Conservation (phyloP, 2,113 vertebrate species). For the Oncorhynchus nerka region DNA sequence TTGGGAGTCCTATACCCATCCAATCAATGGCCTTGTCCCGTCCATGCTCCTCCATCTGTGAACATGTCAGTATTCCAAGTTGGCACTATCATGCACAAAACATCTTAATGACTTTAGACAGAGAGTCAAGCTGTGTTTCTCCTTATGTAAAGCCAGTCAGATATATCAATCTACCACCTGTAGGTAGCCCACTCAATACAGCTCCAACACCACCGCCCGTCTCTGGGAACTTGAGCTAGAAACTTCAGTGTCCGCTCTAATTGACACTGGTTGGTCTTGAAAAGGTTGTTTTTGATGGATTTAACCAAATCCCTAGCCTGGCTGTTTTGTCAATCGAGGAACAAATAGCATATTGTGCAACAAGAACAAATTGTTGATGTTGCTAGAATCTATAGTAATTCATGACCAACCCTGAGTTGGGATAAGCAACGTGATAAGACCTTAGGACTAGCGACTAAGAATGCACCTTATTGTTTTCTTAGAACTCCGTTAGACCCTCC, state of each 20-base stretch:
- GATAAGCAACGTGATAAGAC: slow-evolving; percentile 31
- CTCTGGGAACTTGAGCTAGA: neutral
- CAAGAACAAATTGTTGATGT: neutral
- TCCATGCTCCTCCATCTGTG: slow-evolving; percentile 34
- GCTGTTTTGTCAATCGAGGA: neutral
- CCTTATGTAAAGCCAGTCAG: slow-evolving; percentile 53
- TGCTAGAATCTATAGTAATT: neutral
- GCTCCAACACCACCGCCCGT: neutral
- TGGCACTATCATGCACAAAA: slow-evolving; percentile 51
- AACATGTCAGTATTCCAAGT: slow-evolving; percentile 52
- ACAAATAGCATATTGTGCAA: neutral
- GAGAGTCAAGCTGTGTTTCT: slow-evolving; percentile 41
- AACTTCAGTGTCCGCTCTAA: neutral
- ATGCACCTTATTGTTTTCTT: slow-evolving; percentile 41
- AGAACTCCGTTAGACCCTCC: slow-evolving; percentile 22
- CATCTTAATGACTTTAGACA: slow-evolving; percentile 63
- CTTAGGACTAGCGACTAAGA: slow-evolving; percentile 33
- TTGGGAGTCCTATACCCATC: neutral
- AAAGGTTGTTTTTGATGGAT: neutral
- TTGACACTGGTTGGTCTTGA: neutral
- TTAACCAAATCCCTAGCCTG: neutral
- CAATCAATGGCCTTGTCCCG: slow-evolving; percentile 17
- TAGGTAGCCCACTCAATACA: slow-evolving; percentile 42
- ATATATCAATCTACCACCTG: slow-evolving; percentile 63
- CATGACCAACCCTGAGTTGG: slow-evolving; percentile 36